These are phyloP conservation scores for Carcharodon carcharias DNA, from an alignment of 2,797 vertebrate species.

Conservation along the genomic window DNA sequence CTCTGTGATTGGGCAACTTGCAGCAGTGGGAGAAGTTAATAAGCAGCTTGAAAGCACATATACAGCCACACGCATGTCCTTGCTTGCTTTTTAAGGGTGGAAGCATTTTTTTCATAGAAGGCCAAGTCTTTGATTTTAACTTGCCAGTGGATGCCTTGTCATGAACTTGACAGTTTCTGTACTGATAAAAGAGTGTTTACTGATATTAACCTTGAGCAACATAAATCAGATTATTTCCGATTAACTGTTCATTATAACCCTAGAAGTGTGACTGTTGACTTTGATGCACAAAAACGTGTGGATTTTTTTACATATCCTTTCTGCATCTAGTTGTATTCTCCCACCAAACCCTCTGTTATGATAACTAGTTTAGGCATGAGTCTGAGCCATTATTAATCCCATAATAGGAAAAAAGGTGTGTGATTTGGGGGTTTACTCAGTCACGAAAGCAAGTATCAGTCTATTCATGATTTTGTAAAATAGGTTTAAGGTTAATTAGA, in stretches of 20 bases:
- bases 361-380: slow-evolving; percentile 6
- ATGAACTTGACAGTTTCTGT: neutral
- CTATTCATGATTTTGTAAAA: slow-evolving; percentile 28
- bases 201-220: neutral
- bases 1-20: slow-evolving; percentile 22
- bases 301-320: neutral
- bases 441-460: slow-evolving; percentile 7
- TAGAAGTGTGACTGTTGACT: neutral
- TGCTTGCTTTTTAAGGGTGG: slow-evolving; percentile 48
- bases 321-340: neutral
- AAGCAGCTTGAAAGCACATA: slow-evolving; percentile 41
- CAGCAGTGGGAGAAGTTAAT: slow-evolving; percentile 31
- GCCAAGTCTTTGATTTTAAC: slow-evolving; percentile 22
- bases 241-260: neutral
- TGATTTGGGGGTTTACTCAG: slow-evolving; percentile 11
- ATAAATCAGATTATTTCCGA: neutral
- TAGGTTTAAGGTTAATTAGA: neutral
- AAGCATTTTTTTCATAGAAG: slow-evolving; percentile 39
- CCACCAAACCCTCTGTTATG: neutral
- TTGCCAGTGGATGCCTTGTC: neutral
- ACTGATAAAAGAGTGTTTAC: slow-evolving; percentile 14
- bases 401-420: slow-evolving; percentile 29
- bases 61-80: slow-evolving; percentile 48
- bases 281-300: too few relatives aligned
- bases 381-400: slow-evolving; percentile 23